Evolutionary conservation across 23 tunicate species (phyloP).

Genomic region (Phallusia fumigata): DNA sequence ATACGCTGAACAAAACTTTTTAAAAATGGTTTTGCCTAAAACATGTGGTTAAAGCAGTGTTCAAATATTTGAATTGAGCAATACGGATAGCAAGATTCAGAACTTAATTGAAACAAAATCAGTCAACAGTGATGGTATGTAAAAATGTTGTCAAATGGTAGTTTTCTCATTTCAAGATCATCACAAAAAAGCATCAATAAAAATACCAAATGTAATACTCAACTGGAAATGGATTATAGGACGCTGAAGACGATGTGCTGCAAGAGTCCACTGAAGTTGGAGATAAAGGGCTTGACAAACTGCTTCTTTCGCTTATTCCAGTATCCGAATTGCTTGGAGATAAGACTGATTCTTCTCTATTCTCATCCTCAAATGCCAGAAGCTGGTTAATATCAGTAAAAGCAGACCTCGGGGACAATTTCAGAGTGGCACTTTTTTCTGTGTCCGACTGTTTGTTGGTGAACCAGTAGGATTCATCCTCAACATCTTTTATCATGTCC

Average conservation of each 20-base stretch:
- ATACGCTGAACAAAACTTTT: too few species aligned
- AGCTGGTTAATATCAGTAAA: not conserved
- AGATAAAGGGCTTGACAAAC: constrained; percentile 16
- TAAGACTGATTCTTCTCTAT: not conserved
- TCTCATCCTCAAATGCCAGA: not conserved
- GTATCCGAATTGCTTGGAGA: constrained; percentile 8
- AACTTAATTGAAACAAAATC: too few species aligned
- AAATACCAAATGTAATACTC: not conserved
- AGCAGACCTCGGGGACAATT: not conserved
- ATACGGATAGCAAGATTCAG: too few species aligned
- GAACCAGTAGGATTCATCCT: not conserved
- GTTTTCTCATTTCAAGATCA: not conserved
- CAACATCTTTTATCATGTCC: not conserved
- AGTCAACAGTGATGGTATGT: too few species aligned
- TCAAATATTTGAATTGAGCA: too few species aligned
- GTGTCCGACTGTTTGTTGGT: not conserved
- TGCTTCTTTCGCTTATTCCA: constrained; percentile 22
- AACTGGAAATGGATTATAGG: not conserved
- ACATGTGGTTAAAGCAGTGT: too few species aligned
- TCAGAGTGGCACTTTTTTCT: not conserved
- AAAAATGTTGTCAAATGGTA: too few species aligned
- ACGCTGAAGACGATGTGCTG: not conserved
- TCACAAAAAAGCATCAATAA: not conserved
- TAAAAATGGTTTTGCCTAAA: too few species aligned
- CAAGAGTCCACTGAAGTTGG: constrained; percentile 9